phyloP scores from a whole-genome alignment of 2,888 invertebrate species.

The Falcaria lacertinaria region DNA sequence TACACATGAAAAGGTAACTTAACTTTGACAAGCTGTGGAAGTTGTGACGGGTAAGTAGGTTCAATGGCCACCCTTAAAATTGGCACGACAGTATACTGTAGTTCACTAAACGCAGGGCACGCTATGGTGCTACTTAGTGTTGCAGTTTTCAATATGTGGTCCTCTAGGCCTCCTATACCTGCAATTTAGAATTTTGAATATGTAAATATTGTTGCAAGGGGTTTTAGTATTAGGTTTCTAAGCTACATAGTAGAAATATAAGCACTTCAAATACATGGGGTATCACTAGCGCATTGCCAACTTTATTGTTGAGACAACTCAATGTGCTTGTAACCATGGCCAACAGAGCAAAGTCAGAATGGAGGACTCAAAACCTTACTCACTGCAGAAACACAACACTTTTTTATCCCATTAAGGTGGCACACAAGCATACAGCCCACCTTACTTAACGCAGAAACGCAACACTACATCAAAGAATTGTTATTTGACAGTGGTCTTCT shows the following conservation, averaged over 20 bases:
- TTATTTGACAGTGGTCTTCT: too few relatives aligned
- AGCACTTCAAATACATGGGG: too few relatives aligned
- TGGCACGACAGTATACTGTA: conserved; percentile 88
- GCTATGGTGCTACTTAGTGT: conserved; percentile 90
- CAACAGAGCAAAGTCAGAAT: too few relatives aligned
- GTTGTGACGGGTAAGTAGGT: conserved; percentile 88
- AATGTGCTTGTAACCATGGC: too few relatives aligned
- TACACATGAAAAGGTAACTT: conserved; percentile 2
- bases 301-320: too few relatives aligned
- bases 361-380: too few relatives aligned
- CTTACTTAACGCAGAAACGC: too few relatives aligned
- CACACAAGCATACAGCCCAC: too few relatives aligned
- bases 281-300: too few relatives aligned
- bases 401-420: not conserved
- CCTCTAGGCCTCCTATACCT: conserved; percentile 92
- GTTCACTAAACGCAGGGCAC: conserved; percentile 93
- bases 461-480: too few relatives aligned
- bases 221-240: too few relatives aligned
- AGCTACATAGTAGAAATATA: too few relatives aligned
- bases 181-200: conserved; percentile 10
- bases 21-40: conserved; percentile 85
- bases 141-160: conserved; percentile 92
- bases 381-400: not conserved
- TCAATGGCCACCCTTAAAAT: conserved; percentile 97
- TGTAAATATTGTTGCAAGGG: not conserved